Evolutionary conservation across 2,888 invertebrate genomes (phyloP).

Genomic region (Hanleya hanleyi): DNA sequence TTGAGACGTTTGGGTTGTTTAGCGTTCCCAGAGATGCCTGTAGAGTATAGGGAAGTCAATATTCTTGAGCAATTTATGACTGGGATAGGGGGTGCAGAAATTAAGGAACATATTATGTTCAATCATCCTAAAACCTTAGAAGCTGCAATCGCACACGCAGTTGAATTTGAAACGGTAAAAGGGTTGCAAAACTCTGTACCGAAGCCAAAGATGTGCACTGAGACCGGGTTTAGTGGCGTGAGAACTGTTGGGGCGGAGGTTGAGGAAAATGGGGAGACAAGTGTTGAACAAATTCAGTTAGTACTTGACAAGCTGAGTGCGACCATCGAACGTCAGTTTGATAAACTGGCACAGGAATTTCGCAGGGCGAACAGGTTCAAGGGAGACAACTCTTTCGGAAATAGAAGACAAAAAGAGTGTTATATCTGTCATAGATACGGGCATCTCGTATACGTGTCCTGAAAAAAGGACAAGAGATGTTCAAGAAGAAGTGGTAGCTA

Average conservation of each 20-base stretch:
- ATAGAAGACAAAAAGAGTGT: neutral
- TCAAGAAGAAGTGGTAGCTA: neutral
- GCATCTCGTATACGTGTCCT: neutral
- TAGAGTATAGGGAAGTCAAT: neutral
- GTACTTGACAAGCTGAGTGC: no score
- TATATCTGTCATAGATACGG: neutral
- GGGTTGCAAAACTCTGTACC: neutral
- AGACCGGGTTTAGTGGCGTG: neutral
- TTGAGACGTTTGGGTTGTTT: neutral
- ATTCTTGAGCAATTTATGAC: neutral
- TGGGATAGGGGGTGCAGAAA: neutral
- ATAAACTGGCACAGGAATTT: no score
- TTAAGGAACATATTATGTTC: neutral
- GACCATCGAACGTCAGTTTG: no score
- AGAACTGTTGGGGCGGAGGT: neutral
- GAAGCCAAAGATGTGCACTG: neutral
- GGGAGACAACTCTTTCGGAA: no score
- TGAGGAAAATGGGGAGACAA: no score
- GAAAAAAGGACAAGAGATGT: neutral
- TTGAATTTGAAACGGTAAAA: no score
- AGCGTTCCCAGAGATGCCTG: neutral
- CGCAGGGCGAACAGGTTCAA: no score
- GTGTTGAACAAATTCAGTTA: no score
- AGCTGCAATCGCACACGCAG: neutral
- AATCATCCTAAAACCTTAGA: neutral